A percentile compares a stretch with the other conserved stretches of the same genome.
phyloP scores from a whole-genome alignment of 2,888 invertebrate genomes.

The Phanerotoma sp. region DNA sequence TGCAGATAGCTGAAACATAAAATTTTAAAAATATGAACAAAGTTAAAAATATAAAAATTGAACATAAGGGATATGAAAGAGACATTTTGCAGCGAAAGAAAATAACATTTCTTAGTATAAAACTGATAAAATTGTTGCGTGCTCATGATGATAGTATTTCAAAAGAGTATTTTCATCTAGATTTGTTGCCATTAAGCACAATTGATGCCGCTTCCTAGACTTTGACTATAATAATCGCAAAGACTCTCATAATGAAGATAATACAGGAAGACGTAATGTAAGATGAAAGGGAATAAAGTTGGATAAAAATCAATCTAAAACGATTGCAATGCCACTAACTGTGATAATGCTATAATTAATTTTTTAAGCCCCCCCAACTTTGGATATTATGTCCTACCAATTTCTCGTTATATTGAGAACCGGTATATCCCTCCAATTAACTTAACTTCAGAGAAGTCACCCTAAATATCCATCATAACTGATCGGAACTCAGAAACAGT shows the following conservation, averaged over 20 bases:
- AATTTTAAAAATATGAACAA: no score
- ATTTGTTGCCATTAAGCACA: conserved; percentile 14
- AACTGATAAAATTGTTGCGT: neutral
- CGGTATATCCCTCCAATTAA: conserved; percentile 16
- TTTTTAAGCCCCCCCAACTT: conserved; percentile 29
- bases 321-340: conserved; percentile 35
- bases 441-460: conserved; percentile 6
- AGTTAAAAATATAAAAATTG: no score
- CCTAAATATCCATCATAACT: neutral
- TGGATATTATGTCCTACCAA: conserved; percentile 32
- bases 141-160: neutral
- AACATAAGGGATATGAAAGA: neutral
- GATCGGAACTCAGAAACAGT: conserved; percentile 12
- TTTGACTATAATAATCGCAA: neutral
- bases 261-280: neutral
- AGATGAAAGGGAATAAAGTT: neutral
- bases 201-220: neutral
- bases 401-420: conserved; percentile 25
- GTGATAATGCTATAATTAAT: conserved; percentile 40
- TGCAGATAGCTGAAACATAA: no score
- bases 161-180: no score
- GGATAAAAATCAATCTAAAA: conserved; percentile 30
- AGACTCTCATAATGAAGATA: conserved; percentile 11
- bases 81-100: neutral
- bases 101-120: neutral